Conservation (phyloP, 2,888 invertebrate species). For the Dichetophora obliterata region DNA sequence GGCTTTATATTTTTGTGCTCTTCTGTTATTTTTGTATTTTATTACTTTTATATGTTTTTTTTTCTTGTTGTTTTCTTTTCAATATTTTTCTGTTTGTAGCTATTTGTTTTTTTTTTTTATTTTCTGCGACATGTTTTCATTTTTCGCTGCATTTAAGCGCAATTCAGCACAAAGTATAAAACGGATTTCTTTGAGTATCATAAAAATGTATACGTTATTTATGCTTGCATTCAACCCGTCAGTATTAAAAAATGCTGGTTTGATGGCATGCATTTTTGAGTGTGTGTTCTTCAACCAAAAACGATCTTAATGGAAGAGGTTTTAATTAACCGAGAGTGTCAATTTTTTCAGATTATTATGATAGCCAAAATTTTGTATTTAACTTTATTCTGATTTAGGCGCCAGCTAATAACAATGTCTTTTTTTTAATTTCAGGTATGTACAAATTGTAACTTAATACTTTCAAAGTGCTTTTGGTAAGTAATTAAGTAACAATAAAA, state of each 20-base stretch:
- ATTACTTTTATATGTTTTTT: not conserved
- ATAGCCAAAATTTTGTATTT: too few species aligned
- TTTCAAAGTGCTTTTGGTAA: too few species aligned
- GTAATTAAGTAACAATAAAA: too few species aligned
- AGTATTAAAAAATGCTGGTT: too few species aligned
- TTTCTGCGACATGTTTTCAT: conserved; percentile 26
- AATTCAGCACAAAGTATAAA: conserved; percentile 9
- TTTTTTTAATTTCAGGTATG: too few species aligned
- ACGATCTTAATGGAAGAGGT: not conserved
- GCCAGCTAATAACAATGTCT: too few species aligned
- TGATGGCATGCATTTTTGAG: not conserved
- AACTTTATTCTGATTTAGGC: too few species aligned
- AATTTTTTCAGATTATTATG: too few species aligned
- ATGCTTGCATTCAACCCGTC: not conserved
- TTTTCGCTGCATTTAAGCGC: conserved; percentile 17
- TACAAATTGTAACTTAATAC: too few species aligned
- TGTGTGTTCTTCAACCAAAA: not conserved
- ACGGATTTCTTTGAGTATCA: not conserved
- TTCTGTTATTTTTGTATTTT: not conserved
- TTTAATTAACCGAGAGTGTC: not conserved
- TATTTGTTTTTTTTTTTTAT: conserved; percentile 26
- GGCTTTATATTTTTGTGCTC: not conserved
- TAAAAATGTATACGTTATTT: conserved; percentile 8
- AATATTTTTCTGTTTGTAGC: not conserved
- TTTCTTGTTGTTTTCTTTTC: not conserved